These are phyloP conservation scores for Colinus virginianus DNA, from an alignment of 2,113 vertebrate species.

Conservation along the genomic window DNA sequence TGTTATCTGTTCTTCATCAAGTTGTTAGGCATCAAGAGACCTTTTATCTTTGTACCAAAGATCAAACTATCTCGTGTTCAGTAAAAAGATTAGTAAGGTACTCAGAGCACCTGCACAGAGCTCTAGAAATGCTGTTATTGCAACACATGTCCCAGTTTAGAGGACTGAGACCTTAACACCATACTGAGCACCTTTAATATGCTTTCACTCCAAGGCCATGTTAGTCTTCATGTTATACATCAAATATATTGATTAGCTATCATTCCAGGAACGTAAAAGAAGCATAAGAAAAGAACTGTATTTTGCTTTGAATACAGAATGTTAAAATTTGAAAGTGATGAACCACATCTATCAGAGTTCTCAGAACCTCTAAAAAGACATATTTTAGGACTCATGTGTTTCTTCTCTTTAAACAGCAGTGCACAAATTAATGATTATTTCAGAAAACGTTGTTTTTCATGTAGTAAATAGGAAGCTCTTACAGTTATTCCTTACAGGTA, in stretches of 20 bases:
- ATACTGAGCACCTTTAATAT: background rate
- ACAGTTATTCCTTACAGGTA: background rate
- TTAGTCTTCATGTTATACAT: background rate
- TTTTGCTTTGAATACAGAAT: background rate
- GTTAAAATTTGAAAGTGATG: background rate
- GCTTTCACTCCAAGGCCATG: background rate
- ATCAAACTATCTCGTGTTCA: conserved; percentile 11
- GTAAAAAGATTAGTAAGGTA: background rate
- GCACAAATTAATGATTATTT: background rate
- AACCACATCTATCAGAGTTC: background rate
- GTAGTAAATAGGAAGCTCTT: background rate
- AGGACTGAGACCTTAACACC: background rate
- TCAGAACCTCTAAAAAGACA: background rate
- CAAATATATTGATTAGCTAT: background rate
- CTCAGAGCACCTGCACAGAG: background rate
- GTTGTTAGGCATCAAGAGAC: conserved; percentile 19
- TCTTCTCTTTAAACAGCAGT: background rate
- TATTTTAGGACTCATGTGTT: background rate
- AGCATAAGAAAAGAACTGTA: background rate
- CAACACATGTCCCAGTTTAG: background rate
- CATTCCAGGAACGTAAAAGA: background rate
- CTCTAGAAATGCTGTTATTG: background rate
- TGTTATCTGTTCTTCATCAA: conserved; percentile 11
- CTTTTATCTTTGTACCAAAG: conserved; percentile 25
- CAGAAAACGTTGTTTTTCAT: background rate